Base-by-base conservation (phyloP, 35 echinoderm and acorn worm genomes). In the Ptychodera flava region DNA sequence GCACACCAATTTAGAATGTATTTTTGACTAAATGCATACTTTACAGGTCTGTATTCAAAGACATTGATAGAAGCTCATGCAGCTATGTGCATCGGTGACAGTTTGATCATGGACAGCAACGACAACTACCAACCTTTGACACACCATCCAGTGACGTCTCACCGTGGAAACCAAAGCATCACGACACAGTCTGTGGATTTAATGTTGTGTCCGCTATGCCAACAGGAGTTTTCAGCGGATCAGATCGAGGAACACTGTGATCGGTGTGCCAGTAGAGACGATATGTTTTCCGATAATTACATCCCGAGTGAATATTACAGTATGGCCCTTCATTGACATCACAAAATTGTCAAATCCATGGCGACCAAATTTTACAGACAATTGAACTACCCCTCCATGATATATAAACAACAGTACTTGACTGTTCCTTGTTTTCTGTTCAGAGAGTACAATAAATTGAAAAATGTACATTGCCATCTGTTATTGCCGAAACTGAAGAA, bases 181-280 rank as follows among this genome's bases (percentile, higher is more conserved):
- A n/a, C n/a, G n/a, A n/a, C n/a, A 64, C 45, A 6, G 45, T 64
- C 45, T 12, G 45, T 64, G 45, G 45, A 87, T 31, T 35, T 29
- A 35, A 35, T 78, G n/a, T 29, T 33, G 1, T 87, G 86, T 78
- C 86, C 86, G 12, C 28, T 87, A n/a, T 87, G 86, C 35, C 22
- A 35, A 16, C 6, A 32, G 1, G 32, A 1, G 31, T 87, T 32
- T 78, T 32, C 86, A 1, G 32, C 78, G 15, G 12, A 22, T 33
- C 22, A 78, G 28, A 87, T 87, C 14, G 86, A 87, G 33, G 78
- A 22, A 28, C 86, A 87, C 29, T 45, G 45, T 22, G 78, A 87
- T 87, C 32, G 35, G 29, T 87, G 86, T 79, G 29, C 37, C 33
- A 33, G 34, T 64, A 64, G 6, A 64, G 22, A 64, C 45, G 22